phyloP scores from a whole-genome alignment of 2,797 vertebrate species.

The Urocyon cinereoargenteus region DNA sequence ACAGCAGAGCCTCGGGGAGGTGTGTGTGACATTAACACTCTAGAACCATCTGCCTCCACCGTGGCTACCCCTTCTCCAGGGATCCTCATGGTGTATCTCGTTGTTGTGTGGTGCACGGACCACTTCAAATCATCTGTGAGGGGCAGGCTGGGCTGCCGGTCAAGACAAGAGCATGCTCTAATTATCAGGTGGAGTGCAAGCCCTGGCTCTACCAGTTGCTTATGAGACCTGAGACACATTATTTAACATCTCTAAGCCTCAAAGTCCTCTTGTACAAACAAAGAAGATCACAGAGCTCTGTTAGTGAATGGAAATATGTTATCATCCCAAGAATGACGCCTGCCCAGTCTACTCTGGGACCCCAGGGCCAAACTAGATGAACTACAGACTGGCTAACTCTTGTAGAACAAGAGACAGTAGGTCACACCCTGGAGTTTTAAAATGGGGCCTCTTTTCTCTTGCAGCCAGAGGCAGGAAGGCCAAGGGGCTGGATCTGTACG shows the following conservation, averaged over 20 bases:
- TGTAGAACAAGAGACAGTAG: background rate
- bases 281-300: conserved; percentile 61
- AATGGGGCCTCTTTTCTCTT: background rate
- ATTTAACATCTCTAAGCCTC: conserved; percentile 49
- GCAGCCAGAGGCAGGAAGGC: background rate
- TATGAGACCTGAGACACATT: background rate
- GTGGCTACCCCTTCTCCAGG: background rate
- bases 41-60: background rate
- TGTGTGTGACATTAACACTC: background rate
- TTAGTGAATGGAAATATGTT: conserved; percentile 38
- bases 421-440: background rate
- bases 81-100: background rate
- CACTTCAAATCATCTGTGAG: background rate
- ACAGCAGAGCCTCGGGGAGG: background rate
- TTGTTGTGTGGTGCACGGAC: fast-evolving
- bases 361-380: background rate
- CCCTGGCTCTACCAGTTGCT: background rate
- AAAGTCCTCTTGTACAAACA: conserved; percentile 55
- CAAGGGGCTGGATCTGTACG: background rate
- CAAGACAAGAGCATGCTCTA: background rate
- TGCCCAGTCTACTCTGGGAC: background rate
- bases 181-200: background rate
- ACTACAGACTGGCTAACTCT: background rate
- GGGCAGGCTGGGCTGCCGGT: background rate
- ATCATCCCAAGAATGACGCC: background rate